These are phyloP conservation scores for Epirrhoe tristata DNA, from an alignment of 2,888 invertebrate species.

Conservation along the genomic window DNA sequence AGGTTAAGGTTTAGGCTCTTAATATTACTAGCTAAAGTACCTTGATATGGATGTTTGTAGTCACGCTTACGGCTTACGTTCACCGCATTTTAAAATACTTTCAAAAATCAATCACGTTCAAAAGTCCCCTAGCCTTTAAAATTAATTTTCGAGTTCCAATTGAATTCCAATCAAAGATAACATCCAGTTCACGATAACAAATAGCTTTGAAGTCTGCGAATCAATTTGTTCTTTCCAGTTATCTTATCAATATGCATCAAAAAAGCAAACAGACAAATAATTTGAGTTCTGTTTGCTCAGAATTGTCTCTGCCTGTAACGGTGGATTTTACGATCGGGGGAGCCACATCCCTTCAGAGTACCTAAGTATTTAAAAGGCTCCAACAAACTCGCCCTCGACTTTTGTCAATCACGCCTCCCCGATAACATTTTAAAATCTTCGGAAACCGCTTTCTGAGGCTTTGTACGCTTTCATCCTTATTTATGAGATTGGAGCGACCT, in stretches of 20 bases:
- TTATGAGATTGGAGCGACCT: constrained; percentile 63
- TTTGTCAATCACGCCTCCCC: constrained; percentile 65
- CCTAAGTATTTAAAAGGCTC: constrained; percentile 22
- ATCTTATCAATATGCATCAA: constrained; percentile 41
- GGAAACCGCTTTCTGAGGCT: constrained; percentile 49
- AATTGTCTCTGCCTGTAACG: constrained; percentile 53
- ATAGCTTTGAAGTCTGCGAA: constrained; percentile 33
- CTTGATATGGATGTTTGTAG: no score
- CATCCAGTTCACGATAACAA: constrained; percentile 32
- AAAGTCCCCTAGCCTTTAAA: constrained; percentile 25
- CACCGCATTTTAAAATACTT: neutral
- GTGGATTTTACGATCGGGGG: constrained; percentile 61
- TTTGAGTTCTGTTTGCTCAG: constrained; percentile 38
- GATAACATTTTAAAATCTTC: constrained; percentile 69
- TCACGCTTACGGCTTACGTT: neutral
- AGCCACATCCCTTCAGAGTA: constrained; percentile 54
- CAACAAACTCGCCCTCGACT: constrained; percentile 42
- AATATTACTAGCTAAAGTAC: no score
- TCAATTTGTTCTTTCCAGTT: constrained; percentile 29
- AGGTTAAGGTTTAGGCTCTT: no score
- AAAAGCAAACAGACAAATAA: constrained; percentile 43
- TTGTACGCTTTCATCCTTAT: constrained; percentile 65
- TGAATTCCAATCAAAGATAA: constrained; percentile 33
- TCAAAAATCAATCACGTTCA: neutral
- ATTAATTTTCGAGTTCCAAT: constrained; percentile 31